Conservation (phyloP, 2,113 vertebrate genomes). For the Plestiodon gilberti region DNA sequence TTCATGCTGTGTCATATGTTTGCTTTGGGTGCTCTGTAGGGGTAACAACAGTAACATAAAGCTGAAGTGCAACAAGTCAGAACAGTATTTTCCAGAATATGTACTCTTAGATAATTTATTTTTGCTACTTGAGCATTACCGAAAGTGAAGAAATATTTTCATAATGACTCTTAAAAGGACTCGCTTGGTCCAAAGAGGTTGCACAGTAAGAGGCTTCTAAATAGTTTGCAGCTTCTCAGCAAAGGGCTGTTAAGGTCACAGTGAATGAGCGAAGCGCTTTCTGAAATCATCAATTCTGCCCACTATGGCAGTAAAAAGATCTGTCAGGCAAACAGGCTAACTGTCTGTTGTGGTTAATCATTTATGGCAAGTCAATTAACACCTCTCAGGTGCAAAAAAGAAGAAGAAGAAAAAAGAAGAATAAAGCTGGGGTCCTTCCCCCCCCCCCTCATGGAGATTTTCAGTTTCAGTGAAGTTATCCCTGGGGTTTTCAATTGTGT, state of each 20-base stretch:
- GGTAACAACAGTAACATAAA: not conserved
- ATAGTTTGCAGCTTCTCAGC: not conserved
- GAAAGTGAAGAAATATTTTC: not conserved
- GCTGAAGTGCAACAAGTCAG: slow-evolving; percentile 24
- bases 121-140: slow-evolving; percentile 5
- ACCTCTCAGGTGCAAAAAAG: no score
- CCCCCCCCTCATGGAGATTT: no score
- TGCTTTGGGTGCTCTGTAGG: slow-evolving; percentile 4
- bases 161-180: not conserved
- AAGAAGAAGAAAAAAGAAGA: no score
- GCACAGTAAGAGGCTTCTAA: not conserved
- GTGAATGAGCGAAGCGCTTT: not conserved
- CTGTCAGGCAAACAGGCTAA: no score
- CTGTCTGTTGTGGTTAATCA: no score
- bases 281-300: not conserved
- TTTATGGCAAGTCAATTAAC: no score
- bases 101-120: not conserved
- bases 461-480: no score
- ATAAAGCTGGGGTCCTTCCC: no score
- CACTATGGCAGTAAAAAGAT: not conserved
- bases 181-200: not conserved
- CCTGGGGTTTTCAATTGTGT: no score
- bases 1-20: slow-evolving; percentile 17
- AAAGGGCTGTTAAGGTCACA: not conserved
- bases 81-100: slow-evolving; percentile 31